phyloP scores from a whole-genome alignment of 2,797 vertebrate species.

The Neomorphus geoffroyi region DNA sequence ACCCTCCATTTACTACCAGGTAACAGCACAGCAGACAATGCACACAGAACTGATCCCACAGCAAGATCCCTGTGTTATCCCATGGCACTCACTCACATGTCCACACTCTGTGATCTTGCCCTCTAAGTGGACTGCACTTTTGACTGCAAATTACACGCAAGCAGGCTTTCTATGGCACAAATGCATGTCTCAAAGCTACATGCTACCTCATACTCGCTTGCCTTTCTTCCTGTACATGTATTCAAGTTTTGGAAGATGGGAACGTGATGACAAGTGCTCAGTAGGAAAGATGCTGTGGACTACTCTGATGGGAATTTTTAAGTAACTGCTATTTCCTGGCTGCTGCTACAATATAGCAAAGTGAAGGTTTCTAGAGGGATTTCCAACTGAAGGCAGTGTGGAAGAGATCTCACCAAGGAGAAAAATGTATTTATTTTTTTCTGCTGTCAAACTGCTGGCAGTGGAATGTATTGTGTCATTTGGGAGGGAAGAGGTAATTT shows the following conservation, averaged over 20 bases:
- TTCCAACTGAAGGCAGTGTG: background rate
- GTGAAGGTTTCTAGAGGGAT: background rate
- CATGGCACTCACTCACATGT: fast-evolving
- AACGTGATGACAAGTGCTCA: fast-evolving
- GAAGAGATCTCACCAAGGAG: background rate
- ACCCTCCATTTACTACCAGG: background rate
- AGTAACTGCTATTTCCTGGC: background rate
- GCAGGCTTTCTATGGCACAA: background rate
- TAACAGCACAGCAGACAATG: fast-evolving
- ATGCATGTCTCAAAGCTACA: fast-evolving
- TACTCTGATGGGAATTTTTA: background rate
- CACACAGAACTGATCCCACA: background rate
- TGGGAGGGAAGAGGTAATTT: background rate
- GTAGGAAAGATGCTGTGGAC: background rate
- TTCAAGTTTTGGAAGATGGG: background rate
- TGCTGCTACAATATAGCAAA: background rate
- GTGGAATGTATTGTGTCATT: slow-evolving; percentile 11
- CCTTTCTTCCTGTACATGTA: background rate
- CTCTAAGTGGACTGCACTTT: fast-evolving
- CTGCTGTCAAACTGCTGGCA: background rate
- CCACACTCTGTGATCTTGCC: background rate
- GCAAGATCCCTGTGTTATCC: background rate
- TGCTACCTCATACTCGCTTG: background rate
- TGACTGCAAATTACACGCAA: fast-evolving
- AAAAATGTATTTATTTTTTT: background rate